A percentile compares a stretch with the other conserved stretches of the same genome.
phyloP scores from a whole-genome alignment of 2,888 invertebrate genomes.

The Lumbricus terrestris region DNA sequence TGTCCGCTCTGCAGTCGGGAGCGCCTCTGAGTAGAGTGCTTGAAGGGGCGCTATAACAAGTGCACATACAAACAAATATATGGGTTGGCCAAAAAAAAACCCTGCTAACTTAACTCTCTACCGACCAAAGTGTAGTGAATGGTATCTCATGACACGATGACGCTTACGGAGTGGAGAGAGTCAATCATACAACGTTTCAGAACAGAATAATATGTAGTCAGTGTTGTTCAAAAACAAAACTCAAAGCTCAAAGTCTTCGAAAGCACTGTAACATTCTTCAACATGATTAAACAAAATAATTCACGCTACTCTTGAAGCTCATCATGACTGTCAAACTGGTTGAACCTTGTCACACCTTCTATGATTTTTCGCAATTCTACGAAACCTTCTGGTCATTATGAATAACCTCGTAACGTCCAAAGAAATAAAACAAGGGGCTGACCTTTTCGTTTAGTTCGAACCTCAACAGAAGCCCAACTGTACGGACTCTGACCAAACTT shows the following conservation, averaged over 20 bases:
- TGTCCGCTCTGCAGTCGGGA: too few relatives aligned
- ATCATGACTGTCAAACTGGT: background rate
- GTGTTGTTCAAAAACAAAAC: background rate
- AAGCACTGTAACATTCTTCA: background rate
- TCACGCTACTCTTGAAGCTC: background rate
- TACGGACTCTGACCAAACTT: conserved; percentile 90
- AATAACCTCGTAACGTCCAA: background rate
- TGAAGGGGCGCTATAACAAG: too few relatives aligned
- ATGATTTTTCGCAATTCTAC: background rate
- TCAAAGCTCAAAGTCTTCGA: background rate
- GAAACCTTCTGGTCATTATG: background rate
- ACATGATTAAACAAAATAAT: background rate
- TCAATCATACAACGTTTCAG: background rate
- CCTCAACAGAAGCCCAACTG: conserved; percentile 76
- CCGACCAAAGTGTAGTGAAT: too few relatives aligned
- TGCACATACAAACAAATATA: too few relatives aligned
- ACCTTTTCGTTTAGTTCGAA: conserved; percentile 66
- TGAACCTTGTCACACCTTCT: background rate
- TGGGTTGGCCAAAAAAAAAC: too few relatives aligned
- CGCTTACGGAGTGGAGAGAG: too few relatives aligned
- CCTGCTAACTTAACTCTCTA: too few relatives aligned
- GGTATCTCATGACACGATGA: too few relatives aligned
- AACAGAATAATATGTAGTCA: background rate
- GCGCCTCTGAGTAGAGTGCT: too few relatives aligned
- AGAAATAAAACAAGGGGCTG: background rate